Evolutionary conservation across 2,888 invertebrate species (phyloP).

Genomic region (Habrosyne pyritoides): DNA sequence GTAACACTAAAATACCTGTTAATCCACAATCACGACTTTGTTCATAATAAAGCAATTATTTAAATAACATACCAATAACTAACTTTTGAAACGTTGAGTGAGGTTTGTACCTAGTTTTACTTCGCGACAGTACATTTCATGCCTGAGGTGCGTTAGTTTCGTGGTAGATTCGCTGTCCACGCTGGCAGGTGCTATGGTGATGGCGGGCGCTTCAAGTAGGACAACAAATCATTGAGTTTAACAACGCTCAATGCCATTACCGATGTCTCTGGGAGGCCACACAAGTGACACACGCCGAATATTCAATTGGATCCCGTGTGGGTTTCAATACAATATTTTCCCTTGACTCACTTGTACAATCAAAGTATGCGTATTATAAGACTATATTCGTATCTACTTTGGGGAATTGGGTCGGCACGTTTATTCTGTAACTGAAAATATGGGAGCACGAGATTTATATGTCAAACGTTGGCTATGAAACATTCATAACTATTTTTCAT

Average conservation of each 20-base stretch:
- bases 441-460: too few relatives aligned
- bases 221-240: conserved; percentile 59
- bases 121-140: too few relatives aligned
- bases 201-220: conserved; percentile 44
- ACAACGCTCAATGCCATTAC: conserved; percentile 63
- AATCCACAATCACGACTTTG: not conserved
- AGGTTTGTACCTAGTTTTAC: not conserved
- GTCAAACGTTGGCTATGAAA: too few relatives aligned
- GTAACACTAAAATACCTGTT: not conserved
- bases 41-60: not conserved
- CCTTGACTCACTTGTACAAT: conserved; percentile 29
- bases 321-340: conserved; percentile 42
- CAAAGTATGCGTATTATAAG: not conserved
- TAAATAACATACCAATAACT: not conserved
- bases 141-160: not conserved
- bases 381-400: not conserved
- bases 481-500: too few relatives aligned
- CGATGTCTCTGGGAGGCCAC: conserved; percentile 67
- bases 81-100: too few relatives aligned
- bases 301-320: conserved; percentile 65
- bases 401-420: not conserved
- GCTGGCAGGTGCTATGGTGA: conserved; percentile 14
- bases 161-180: not conserved
- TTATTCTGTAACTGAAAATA: not conserved
- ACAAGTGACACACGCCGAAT: conserved; percentile 67